A percentile compares a stretch with the other conserved stretches of the same genome.
phyloP scores from a whole-genome alignment of 2,797 vertebrate genomes.

The Hyperoplus lanceolatus region DNA sequence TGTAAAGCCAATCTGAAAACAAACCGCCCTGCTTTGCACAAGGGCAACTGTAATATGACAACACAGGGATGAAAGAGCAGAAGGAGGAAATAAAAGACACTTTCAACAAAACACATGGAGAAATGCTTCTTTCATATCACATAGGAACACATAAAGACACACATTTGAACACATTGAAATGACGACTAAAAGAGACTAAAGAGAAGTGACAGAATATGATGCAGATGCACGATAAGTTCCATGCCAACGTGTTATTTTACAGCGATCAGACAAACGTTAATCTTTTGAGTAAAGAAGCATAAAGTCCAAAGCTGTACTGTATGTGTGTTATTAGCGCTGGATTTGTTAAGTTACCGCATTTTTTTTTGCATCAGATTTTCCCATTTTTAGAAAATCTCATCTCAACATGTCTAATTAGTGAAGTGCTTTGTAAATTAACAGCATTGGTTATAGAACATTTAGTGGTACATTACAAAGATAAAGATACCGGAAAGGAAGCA shows the following conservation, averaged over 20 bases:
- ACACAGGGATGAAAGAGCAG: slow-evolving; percentile 33
- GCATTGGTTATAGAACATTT: slow-evolving; percentile 86
- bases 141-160: slow-evolving; percentile 19
- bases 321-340: slow-evolving; percentile 14
- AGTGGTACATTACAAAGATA: slow-evolving; percentile 64
- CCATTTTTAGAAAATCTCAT: neutral
- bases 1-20: slow-evolving; percentile 14
- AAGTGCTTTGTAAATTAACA: slow-evolving; percentile 84
- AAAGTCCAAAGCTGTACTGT: slow-evolving; percentile 43
- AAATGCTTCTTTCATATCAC: slow-evolving; percentile 28
- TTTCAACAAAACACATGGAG: slow-evolving; percentile 21
- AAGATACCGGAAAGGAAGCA: slow-evolving; percentile 63
- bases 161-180: slow-evolving; percentile 40
- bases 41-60: slow-evolving; percentile 17
- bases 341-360: slow-evolving; percentile 32
- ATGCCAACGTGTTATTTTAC: slow-evolving; percentile 82
- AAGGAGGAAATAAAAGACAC: slow-evolving; percentile 27
- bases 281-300: slow-evolving; percentile 28
- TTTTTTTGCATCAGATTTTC: slow-evolving; percentile 27
- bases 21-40: slow-evolving; percentile 17
- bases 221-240: slow-evolving; percentile 67
- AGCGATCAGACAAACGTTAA: slow-evolving; percentile 54
- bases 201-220: slow-evolving; percentile 29
- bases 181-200: slow-evolving; percentile 43
- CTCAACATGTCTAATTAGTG: slow-evolving; percentile 14